Conservation (phyloP, 2,113 vertebrate genomes). For the Podocnemis expansa region DNA sequence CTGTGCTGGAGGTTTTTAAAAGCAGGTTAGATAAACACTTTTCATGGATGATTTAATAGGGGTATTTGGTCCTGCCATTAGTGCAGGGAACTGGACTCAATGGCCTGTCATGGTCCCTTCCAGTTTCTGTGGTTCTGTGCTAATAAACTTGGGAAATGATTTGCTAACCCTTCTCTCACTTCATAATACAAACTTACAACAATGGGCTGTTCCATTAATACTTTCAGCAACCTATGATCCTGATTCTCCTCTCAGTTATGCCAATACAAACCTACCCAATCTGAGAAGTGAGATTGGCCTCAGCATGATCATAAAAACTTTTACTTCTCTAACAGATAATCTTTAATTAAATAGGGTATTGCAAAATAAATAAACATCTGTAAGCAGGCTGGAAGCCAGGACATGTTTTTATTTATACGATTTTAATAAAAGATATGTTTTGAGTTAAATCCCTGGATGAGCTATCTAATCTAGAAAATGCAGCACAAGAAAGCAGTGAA, state of each 20-base stretch:
- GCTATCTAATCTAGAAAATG: constrained; percentile 29
- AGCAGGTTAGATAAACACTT: no score
- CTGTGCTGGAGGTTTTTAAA: no score
- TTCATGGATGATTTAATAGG: no score
- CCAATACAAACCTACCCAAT: background rate
- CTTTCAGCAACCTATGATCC: background rate
- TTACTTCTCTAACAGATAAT: constrained; percentile 46
- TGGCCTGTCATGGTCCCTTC: no score
- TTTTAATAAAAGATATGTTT: constrained; percentile 67
- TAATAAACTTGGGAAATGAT: background rate
- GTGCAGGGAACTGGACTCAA: no score
- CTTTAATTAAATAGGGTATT: constrained; percentile 64
- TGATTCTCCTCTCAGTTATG: background rate
- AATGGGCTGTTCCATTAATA: background rate
- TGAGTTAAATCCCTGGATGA: constrained; percentile 42
- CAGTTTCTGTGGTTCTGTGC: no score
- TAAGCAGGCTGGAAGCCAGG: constrained; percentile 55
- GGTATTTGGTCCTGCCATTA: no score
- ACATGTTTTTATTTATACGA: constrained; percentile 57
- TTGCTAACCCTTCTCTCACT: background rate
- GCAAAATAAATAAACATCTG: constrained; percentile 63
- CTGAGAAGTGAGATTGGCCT: constrained; percentile 3
- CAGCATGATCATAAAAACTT: constrained; percentile 29
- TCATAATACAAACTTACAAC: background rate
- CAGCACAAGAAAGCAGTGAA: background rate